Evolutionary conservation across 2,888 invertebrate genomes (phyloP), one percentile per base, ranked within the genome.

Genomic region (Drosophila trichaetosa): DNA sequence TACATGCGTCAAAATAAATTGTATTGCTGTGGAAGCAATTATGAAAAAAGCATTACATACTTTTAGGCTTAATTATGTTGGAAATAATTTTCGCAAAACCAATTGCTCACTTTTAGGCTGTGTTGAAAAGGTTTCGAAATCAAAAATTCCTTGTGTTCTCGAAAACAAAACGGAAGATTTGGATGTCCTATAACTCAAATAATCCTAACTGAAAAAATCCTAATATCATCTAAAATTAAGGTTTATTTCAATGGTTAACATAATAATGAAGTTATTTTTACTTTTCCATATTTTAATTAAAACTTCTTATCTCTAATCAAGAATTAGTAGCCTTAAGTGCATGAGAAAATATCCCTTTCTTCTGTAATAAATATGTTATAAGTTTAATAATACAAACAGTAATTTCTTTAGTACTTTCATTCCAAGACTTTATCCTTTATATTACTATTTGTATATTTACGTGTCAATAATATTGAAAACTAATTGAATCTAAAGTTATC

Each of bases 391-490:
- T 24, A 8, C 2, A 46, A 8, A 24, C 21, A 7, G 21, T 46
- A 21, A 21, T 46, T 21, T 7, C 2, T 7, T 24, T 46, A 46
- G 13, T 16, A 46, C 21, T 46, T 7, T 8, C 7, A 24, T 24
- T 24, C 16, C 24, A 46, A 8, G 24, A 24, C 24, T 24, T 46
- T 8, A 46, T 29, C 11, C n/a, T n/a, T 29, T 11, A 29, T 6
- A 13, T 29, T n/a, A 29, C 11, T n/a, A 29, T 33, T 31, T 33
- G 8, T 13, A 33, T 21, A 54, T 46, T 33, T 53, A 53, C 36
- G 66, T 54, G 54, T 56, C 33, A 56, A 54, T 42, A 67, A 53
- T 57, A 56, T 33, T 29, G 38, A 71, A 24, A 57, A 62, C 52
- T 56, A 46, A 67, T 49, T 40, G 31, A 27, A 40, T 27, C 29